Conservation (phyloP, 92 coral and sea anemone species). For the Desmophyllum pertusum region DNA sequence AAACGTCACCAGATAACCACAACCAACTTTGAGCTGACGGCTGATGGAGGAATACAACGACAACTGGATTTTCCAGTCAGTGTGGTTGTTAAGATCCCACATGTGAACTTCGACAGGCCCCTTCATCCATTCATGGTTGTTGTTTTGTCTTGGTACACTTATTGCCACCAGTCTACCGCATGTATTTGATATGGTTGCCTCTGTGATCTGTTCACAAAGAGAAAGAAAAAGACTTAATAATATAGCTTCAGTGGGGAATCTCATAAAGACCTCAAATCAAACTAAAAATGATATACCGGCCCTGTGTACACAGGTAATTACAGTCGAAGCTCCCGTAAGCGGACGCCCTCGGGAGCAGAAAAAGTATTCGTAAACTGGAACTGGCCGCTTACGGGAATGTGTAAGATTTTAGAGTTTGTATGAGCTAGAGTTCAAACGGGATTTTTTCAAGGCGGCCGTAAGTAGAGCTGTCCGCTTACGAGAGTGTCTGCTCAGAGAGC, state of each 20-base stretch:
- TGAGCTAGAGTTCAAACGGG: no score
- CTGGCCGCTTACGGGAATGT: no score
- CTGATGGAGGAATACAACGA: conserved; percentile 12
- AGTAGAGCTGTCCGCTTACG: no score
- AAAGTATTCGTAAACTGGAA: no score
- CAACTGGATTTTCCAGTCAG: conserved; percentile 20
- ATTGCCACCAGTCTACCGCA: conserved; percentile 35
- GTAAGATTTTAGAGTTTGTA: no score
- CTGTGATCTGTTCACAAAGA: conserved; percentile 18
- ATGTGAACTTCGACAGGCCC: conserved; percentile 22
- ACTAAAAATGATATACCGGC: no score
- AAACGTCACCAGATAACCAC: conserved; percentile 14
- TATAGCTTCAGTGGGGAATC: neutral
- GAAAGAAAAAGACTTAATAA: no score
- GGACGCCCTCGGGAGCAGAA: no score
- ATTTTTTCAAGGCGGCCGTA: no score
- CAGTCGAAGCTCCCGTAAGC: no score
- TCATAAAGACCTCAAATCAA: neutral
- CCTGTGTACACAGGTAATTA: no score
- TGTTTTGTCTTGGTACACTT: conserved; percentile 29
- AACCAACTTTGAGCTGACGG: conserved; percentile 18
- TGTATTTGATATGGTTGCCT: conserved; percentile 31
- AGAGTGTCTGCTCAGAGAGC: no score
- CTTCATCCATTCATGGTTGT: conserved; percentile 21
- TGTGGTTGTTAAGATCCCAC: conserved; percentile 42